Base-by-base conservation (phyloP, 2,113 vertebrate genomes). In the Oreotrochilus melanogaster region DNA sequence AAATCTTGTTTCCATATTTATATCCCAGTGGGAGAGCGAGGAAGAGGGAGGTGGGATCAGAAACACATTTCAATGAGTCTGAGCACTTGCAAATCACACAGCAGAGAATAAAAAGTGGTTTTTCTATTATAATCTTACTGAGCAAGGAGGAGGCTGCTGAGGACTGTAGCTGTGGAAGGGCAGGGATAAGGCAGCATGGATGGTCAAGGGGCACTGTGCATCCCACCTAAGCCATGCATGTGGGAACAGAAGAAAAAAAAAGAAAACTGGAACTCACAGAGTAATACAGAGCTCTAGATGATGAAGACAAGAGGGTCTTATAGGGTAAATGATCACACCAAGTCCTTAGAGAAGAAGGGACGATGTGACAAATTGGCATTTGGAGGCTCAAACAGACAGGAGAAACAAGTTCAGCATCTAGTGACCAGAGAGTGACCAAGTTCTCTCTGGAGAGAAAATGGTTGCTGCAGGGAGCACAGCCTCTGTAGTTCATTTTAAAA, bases 1-100 rank as follows among this genome's bases (percentile, higher is more conserved):
- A 70, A 93, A 73, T 33, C 75, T 70, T 86, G 56, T 66, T 97
- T 92, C 95, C 76, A 86, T 92, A 96, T 97, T 93, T 95, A 88
- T 21, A 71, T 19, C 56, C 33, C 80, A 88, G 92, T 95, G 86
- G 92, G 92, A 92, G 78, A 92, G 53, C 24, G 24, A 95, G 60
- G 80, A 96, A 96, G 92, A 76, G 9, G 67, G 81, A 96, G 58
- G 75, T 88, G 82, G 67, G 56, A 86, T 92, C 72, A 88, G 56
- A 86, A 94, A 76, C 51, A 80, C 61, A 78, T 60, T 93, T 92
- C 75, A 72, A 2, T 76, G 86, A 92, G 62, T 58, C 81, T 65
- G 64, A 93, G 47, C 27, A 51, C 78, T 70, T 51, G 60, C 24
- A 92, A 92, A 72, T 76, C 43, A 79, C 72, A 85, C 9, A 76